Conservation (phyloP, 1,140 invertebrate species). For the Diuraphis noxia region DNA sequence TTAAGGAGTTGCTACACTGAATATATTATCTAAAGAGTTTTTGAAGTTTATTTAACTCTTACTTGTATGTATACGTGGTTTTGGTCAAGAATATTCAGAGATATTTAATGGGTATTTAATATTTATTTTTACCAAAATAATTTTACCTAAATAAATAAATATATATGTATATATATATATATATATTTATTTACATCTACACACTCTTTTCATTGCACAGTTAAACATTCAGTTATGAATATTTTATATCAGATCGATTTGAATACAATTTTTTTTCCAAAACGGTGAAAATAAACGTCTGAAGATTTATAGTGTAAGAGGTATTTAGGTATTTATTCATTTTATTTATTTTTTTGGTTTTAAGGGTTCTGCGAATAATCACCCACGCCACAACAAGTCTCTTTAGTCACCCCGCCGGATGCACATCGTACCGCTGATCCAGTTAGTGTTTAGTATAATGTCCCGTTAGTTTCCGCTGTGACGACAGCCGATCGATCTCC, state of each 20-base stretch:
- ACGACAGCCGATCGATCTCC: not conserved
- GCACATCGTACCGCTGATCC: not conserved
- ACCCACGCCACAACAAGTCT: not conserved
- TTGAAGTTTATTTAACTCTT: not conserved
- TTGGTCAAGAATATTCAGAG: not conserved
- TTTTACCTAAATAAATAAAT: too few species aligned
- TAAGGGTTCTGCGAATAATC: not conserved
- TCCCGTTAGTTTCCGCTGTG: not conserved
- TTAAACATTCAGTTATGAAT: not conserved
- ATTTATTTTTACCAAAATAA: not conserved
- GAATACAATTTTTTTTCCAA: not conserved
- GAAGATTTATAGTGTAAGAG: not conserved
- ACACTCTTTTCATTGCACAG: too few species aligned
- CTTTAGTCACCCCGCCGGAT: not conserved
- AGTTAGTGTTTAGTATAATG: constrained; percentile 9
- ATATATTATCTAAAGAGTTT: not conserved
- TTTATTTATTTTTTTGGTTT: not conserved
- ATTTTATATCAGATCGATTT: not conserved
- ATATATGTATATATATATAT: too few species aligned
- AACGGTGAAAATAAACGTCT: not conserved
- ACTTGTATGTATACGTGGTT: not conserved
- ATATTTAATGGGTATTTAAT: not conserved
- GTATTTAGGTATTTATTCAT: not conserved
- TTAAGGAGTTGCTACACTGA: too few species aligned
- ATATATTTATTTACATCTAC: not conserved